Percentiles rank a stretch among this genome's conserved stretches.
phyloP scores from a whole-genome alignment of 2,113 vertebrate species.

The Morphnarchus princeps region DNA sequence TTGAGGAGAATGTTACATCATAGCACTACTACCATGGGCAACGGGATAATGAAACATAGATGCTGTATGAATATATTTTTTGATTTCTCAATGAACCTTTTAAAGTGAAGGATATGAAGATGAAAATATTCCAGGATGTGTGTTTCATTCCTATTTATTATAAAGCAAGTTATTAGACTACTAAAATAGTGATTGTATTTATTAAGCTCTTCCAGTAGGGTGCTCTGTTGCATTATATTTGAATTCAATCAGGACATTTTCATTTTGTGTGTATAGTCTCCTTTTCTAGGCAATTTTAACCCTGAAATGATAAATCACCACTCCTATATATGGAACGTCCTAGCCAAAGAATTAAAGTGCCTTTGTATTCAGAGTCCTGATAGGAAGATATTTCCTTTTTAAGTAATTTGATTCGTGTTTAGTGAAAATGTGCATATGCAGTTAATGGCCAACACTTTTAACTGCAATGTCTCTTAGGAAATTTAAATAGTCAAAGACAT shows the following conservation, averaged over 20 bases:
- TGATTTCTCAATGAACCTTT: background rate
- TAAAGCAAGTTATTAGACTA: background rate
- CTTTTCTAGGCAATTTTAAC: constrained; percentile 11
- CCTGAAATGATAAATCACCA: constrained; percentile 7
- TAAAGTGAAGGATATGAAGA: background rate
- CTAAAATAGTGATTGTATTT: constrained; percentile 11
- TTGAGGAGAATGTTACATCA: background rate
- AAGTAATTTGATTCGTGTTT: background rate
- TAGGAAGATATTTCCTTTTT: background rate
- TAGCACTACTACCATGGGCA: background rate
- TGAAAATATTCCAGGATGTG: background rate
- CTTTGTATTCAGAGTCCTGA: background rate
- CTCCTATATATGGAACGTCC: background rate
- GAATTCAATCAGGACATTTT: background rate
- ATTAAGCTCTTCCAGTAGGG: constrained; percentile 67
- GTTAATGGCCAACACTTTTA: background rate
- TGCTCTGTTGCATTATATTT: constrained; percentile 72
- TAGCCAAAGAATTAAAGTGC: background rate
- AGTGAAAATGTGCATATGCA: background rate
- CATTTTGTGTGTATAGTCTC: background rate
- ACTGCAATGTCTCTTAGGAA: background rate
- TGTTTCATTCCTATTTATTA: background rate
- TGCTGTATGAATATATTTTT: background rate
- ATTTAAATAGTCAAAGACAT: background rate
- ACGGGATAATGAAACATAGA: background rate